Conservation (phyloP, 2,113 vertebrate species). For the Grammomys dolichurus region DNA sequence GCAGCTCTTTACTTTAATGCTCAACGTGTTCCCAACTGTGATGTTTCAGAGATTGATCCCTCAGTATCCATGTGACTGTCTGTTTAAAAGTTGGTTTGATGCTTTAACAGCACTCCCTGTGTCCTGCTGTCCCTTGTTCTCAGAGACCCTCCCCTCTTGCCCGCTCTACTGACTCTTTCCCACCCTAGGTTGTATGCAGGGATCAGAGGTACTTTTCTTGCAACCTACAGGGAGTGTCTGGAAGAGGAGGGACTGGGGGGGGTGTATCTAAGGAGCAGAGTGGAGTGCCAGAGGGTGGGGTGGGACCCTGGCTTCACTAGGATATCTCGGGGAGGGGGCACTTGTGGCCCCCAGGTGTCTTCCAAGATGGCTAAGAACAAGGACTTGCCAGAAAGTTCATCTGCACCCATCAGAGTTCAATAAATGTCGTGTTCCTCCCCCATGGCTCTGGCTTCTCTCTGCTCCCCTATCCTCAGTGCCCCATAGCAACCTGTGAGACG, state of each 20-base stretch:
- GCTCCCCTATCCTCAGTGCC: neutral
- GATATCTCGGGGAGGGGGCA: neutral
- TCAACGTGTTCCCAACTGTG: constrained; percentile 35
- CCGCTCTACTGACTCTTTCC: neutral
- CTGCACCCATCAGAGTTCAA: constrained; percentile 81
- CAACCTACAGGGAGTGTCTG: neutral
- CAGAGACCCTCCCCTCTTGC: constrained; percentile 13
- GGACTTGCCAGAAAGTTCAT: neutral
- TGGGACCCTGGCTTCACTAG: constrained; percentile 30
- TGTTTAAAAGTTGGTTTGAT: constrained; percentile 68
- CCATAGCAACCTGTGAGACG: neutral
- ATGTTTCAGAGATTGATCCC: constrained; percentile 62
- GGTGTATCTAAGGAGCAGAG: neutral
- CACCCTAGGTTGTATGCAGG: constrained; percentile 1
- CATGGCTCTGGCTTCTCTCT: constrained; percentile 76
- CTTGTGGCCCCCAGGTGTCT: neutral
- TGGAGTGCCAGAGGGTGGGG: neutral
- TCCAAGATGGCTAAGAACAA: neutral
- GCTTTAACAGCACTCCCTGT: constrained; percentile 64
- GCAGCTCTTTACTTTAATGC: constrained; percentile 70
- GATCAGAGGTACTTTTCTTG: constrained; percentile 36
- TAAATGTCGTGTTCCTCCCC: constrained; percentile 86
- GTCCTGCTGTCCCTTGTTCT: constrained; percentile 69
- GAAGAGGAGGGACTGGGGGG: neutral
- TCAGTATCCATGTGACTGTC: constrained; percentile 74